phyloP scores from a whole-genome alignment of 2,113 vertebrate genomes.

The Pseudopodoces humilis region DNA sequence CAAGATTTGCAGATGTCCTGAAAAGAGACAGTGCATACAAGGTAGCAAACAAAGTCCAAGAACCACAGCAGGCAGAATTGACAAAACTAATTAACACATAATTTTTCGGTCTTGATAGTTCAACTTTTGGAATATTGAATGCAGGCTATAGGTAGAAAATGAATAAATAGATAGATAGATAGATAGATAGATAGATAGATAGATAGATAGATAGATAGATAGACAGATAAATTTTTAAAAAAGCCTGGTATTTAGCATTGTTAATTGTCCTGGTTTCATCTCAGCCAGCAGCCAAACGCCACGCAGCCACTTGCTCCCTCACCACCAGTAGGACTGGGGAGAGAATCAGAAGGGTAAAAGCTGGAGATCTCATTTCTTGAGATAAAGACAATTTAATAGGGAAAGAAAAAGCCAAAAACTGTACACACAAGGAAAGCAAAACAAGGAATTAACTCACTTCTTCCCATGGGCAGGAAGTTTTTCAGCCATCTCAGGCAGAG shows the following conservation, averaged over 20 bases:
- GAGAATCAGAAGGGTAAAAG: not conserved
- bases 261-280: not conserved
- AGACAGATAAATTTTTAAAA: too few species aligned
- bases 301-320: accelerated
- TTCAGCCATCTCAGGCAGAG: not conserved
- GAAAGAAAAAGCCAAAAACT: not conserved
- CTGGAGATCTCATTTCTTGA: not conserved
- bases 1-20: not conserved
- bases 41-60: not conserved
- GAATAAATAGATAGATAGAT: too few species aligned
- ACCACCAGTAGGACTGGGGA: not conserved
- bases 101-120: not conserved
- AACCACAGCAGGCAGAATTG: not conserved
- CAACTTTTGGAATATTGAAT: not conserved
- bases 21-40: not conserved
- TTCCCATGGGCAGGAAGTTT: not conserved
- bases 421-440: not conserved
- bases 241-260: not conserved
- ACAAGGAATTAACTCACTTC: not conserved
- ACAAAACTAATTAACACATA: not conserved
- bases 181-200: too few species aligned
- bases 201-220: too few species aligned
- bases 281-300: not conserved
- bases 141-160: not conserved
- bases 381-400: not conserved